These are phyloP conservation scores for Trissonchulus latispiculum DNA, from an alignment of 2,888 invertebrate genomes.

Conservation along the genomic window DNA sequence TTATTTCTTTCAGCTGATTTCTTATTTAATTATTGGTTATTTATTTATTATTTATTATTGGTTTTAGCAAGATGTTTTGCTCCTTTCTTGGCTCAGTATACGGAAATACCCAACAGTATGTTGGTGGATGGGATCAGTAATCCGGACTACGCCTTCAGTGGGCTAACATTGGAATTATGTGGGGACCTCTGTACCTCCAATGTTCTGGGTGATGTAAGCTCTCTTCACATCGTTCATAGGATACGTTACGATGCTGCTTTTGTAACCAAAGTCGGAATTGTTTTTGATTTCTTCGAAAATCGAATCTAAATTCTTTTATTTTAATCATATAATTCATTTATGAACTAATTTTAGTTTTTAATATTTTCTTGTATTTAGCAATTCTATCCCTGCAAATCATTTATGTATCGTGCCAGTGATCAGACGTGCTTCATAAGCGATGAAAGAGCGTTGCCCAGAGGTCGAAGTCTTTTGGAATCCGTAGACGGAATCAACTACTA, in stretches of 20 bases:
- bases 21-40: not conserved
- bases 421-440: slow-evolving; percentile 39
- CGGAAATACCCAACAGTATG: slow-evolving; percentile 22
- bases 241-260: too few species aligned
- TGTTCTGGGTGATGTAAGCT: slow-evolving; percentile 24
- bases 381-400: slow-evolving; percentile 36
- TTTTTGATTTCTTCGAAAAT: too few species aligned
- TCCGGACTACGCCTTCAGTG: slow-evolving; percentile 35
- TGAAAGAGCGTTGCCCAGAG: slow-evolving; percentile 40
- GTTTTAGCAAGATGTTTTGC: slow-evolving; percentile 41
- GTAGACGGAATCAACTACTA: slow-evolving; percentile 37
- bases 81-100: slow-evolving; percentile 42
- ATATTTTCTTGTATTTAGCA: too few species aligned
- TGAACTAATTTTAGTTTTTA: too few species aligned
- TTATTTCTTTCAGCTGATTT: not conserved
- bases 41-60: not conserved
- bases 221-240: too few species aligned
- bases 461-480: slow-evolving; percentile 35
- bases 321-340: too few species aligned
- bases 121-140: slow-evolving; percentile 26
- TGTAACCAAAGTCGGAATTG: too few species aligned
- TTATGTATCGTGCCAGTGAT: slow-evolving; percentile 38
- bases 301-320: too few species aligned
- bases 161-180: slow-evolving; percentile 37
- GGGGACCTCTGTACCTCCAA: slow-evolving; percentile 39